phyloP scores from a whole-genome alignment of 2,113 vertebrate species.

The Halcyon malimbica region DNA sequence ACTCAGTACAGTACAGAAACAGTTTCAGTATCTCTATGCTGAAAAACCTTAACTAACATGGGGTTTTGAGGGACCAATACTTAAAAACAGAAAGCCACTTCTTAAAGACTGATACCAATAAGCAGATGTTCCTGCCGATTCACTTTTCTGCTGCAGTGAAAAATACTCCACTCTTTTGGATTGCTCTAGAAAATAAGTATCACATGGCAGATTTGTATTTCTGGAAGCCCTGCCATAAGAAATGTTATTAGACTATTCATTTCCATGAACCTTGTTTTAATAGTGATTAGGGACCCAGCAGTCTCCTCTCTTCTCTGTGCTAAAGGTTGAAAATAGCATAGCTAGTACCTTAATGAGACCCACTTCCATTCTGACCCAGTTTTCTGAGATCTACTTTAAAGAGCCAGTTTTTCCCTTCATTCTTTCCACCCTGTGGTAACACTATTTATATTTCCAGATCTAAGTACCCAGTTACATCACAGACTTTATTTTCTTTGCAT shows the following conservation, averaged over 20 bases:
- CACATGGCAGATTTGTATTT: neutral
- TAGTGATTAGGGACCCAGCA: neutral
- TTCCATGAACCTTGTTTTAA: neutral
- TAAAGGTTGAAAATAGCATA: neutral
- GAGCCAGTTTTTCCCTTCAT: neutral
- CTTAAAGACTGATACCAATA: neutral
- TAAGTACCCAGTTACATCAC: neutral
- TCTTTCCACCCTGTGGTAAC: neutral
- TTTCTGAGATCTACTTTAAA: neutral
- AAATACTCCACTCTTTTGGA: neutral
- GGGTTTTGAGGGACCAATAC: neutral
- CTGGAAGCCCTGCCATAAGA: neutral
- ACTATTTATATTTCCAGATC: neutral
- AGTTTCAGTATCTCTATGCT: neutral
- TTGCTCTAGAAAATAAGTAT: neutral
- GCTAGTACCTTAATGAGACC: neutral
- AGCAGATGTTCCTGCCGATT: neutral
- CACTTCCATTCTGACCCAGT: neutral
- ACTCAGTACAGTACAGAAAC: neutral
- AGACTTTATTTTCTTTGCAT: neutral
- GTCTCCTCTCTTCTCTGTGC: neutral
- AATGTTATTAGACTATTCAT: neutral
- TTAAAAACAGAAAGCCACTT: neutral
- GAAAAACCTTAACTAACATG: neutral
- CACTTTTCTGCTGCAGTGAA: neutral